Percentiles rank a stretch among this genome's conserved stretches.
Conservation (phyloP, 2,888 invertebrate species). For the Blastobasis lacticolella region DNA sequence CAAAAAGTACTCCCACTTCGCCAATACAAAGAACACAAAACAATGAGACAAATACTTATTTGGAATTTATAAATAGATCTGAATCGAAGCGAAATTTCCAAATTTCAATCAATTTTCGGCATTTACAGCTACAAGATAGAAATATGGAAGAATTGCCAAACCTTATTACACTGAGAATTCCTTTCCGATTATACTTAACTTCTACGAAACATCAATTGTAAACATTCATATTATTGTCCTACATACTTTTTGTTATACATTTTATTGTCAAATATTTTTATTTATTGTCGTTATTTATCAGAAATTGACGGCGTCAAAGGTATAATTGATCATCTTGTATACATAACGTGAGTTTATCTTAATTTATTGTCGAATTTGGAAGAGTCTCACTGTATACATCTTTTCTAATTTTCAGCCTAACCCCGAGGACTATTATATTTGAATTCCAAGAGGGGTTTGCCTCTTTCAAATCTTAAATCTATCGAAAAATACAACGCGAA, state of each 20-base stretch:
- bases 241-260: constrained; percentile 8
- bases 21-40: background rate
- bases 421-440: constrained; percentile 12
- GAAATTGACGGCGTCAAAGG: constrained; percentile 53
- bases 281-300: constrained; percentile 45
- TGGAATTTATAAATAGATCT: background rate
- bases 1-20: constrained; percentile 13
- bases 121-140: background rate
- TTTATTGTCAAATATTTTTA: constrained; percentile 21
- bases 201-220: constrained; percentile 50
- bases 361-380: constrained; percentile 51
- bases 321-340: constrained; percentile 60
- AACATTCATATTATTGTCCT: constrained; percentile 45
- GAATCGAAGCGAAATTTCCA: constrained; percentile 10
- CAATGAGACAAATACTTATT: background rate
- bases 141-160: constrained; percentile 4
- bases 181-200: constrained; percentile 25
- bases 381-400: constrained; percentile 22
- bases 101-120: background rate
- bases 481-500: constrained; percentile 60
- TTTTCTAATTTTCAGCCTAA: constrained; percentile 9
- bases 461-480: constrained; percentile 45
- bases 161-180: constrained; percentile 2
- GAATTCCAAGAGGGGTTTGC: constrained; percentile 25
- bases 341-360: constrained; percentile 21